These are phyloP conservation scores for Tetrax tetrax DNA, from an alignment of 2,113 vertebrate genomes.

Conservation along the genomic window DNA sequence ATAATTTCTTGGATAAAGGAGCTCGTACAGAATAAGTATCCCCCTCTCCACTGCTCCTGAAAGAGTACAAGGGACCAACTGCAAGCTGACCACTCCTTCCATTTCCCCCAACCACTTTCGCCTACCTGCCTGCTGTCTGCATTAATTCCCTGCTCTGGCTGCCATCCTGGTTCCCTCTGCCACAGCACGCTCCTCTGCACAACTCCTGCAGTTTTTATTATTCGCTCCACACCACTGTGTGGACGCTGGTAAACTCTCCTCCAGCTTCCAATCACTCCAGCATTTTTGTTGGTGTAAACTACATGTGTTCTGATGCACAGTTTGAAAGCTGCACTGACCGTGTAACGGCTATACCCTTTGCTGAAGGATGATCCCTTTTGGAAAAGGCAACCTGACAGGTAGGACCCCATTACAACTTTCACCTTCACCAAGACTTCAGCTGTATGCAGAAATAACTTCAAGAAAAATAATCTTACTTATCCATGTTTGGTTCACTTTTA, in stretches of 20 bases:
- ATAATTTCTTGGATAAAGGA: background rate
- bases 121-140: background rate
- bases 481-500: background rate
- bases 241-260: background rate
- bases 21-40: background rate
- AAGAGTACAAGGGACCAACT: background rate
- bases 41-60: background rate
- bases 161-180: rapidly evolving
- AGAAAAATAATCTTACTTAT: background rate
- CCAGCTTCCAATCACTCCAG: background rate
- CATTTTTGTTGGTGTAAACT: background rate
- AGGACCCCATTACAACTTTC: background rate
- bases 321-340: background rate
- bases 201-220: background rate
- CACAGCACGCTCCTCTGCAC: rapidly evolving
- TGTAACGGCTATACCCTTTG: background rate
- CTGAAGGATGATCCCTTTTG: background rate
- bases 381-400: background rate
- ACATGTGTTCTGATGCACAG: background rate
- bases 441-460: background rate
- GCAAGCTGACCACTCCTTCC: background rate
- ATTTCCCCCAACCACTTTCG: background rate
- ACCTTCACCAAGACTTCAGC: background rate
- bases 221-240: rapidly evolving
- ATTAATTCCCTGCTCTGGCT: background rate